phyloP scores from a whole-genome alignment of 2,888 invertebrate species.

The Baccha elongata region DNA sequence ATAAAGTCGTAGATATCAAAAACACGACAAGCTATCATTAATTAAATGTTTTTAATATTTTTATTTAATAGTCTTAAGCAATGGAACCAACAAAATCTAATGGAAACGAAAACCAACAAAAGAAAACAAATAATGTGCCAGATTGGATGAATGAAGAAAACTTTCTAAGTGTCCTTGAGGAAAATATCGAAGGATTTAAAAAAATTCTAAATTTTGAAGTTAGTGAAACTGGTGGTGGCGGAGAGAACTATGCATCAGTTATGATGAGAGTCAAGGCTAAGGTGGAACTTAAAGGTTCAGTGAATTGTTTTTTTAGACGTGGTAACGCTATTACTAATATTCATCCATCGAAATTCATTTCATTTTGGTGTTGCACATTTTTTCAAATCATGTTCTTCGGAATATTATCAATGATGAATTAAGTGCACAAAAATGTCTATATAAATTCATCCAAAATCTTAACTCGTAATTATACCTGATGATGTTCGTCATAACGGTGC shows the following conservation, averaged over 20 bases:
- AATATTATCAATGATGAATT: no score
- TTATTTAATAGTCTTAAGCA: background rate
- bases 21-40: no score
- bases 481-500: no score
- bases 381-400: no score
- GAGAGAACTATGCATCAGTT: slow-evolving; percentile 79
- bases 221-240: slow-evolving; percentile 74
- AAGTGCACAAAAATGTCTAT: no score
- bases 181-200: slow-evolving; percentile 74
- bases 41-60: no score
- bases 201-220: slow-evolving; percentile 74
- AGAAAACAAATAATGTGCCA: slow-evolving; percentile 25
- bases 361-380: no score
- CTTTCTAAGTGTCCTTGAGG: slow-evolving; percentile 75
- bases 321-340: no score
- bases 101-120: background rate
- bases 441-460: no score
- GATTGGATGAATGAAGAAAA: slow-evolving; percentile 63
- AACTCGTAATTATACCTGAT: no score
- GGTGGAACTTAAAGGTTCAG: slow-evolving; percentile 75
- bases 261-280: slow-evolving; percentile 76
- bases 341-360: background rate
- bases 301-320: background rate
- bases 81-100: slow-evolving; percentile 20
- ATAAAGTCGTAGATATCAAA: no score